Evolutionary conservation across 1,140 invertebrate species (phyloP), one percentile per base, ranked within the genome.

Genomic region (Propsilocerus akamusi): DNA sequence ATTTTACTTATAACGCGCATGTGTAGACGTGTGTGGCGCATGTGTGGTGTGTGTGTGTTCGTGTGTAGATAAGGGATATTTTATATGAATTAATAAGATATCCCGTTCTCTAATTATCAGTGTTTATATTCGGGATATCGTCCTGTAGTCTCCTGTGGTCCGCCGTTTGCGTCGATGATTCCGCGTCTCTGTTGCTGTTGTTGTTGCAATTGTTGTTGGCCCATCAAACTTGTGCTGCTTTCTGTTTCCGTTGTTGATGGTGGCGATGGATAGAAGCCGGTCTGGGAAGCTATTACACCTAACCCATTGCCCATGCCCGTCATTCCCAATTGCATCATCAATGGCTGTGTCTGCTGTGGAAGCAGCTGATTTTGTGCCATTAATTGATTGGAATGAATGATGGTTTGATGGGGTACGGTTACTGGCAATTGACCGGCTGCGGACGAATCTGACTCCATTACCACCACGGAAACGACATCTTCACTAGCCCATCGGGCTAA

Each of bases 401-500:
- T 41, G 49, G 14, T 46, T 59, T 60, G 59, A 60, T 60, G 62
- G 57, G 59, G 59, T 58, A 61, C 59, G 59, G 60, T 63, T 55
- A 62, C 59, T 59, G 61, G 62, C 59, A 60, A 61, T 62, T 55
- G 61, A 55, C 57, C 62, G 57, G 57, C 54, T 58, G 55, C 59
- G 34, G 34, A 41, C 34, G 49, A 46, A 26, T 32, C 49, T 57
- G 58, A 62, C 56, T 65, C 64, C 59, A 62, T 60, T 56, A 67
- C 67, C 60, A 71, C 72, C 59, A 77, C 76, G 59, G 79, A 74
- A 64, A 84, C 74, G 64, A 77, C 74, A 68, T 86, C 83, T 71
- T 87, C 84, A 81, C 83, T 88, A 72, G 82, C 86, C 80, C 83
- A 87, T 73, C 81, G 83, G 76, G 82, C 81, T 83, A 86, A 77